phyloP scores from a whole-genome alignment of 2,888 invertebrate genomes.

The Pollenia griseotomentosa region DNA sequence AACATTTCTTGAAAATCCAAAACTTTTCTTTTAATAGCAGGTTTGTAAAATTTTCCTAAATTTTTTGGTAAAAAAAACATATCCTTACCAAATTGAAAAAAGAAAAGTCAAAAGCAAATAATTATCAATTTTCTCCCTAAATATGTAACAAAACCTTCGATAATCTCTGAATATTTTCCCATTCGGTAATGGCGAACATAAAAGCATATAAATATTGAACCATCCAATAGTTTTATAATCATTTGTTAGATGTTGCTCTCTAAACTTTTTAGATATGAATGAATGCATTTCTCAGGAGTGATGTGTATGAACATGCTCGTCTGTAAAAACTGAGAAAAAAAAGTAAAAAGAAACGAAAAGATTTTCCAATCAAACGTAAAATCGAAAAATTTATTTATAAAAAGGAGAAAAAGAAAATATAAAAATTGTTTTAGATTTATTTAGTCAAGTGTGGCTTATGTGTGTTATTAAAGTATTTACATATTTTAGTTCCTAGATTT shows the following conservation, averaged over 20 bases:
- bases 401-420: background rate
- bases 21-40: no score
- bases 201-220: constrained; percentile 13
- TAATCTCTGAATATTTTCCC: background rate
- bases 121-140: background rate
- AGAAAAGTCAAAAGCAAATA: background rate
- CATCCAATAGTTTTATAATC: constrained; percentile 31
- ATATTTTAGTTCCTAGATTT: background rate
- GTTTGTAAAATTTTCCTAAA: no score
- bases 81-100: background rate
- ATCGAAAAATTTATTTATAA: constrained; percentile 46
- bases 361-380: constrained; percentile 50
- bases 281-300: constrained; percentile 28
- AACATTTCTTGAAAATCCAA: no score
- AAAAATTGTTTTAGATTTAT: constrained; percentile 29
- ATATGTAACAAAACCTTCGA: background rate
- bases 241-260: constrained; percentile 35
- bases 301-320: background rate
- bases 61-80: no score
- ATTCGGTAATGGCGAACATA: background rate
- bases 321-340: constrained; percentile 19
- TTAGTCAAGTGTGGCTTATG: constrained; percentile 16
- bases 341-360: constrained; percentile 11
- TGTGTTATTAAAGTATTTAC: constrained; percentile 19
- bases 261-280: constrained; percentile 25